A percentile compares a stretch with the other conserved stretches of the same genome.
These are phyloP conservation scores for Neodiprion pinetum DNA, from an alignment of 1,140 invertebrate genomes.

Conservation along the genomic window DNA sequence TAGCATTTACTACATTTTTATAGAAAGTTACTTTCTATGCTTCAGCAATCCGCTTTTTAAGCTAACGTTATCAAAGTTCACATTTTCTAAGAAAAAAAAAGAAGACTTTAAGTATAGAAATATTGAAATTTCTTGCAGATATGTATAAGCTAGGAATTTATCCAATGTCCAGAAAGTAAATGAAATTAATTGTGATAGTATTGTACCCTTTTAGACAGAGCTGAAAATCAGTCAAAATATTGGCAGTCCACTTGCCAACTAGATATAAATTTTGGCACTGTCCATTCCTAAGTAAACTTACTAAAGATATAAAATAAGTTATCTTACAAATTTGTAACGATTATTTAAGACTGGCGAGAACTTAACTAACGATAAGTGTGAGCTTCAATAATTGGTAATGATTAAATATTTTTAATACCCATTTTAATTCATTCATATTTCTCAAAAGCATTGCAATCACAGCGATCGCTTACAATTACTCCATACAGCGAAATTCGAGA, in stretches of 20 bases:
- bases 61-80: background rate
- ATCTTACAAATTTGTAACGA: background rate
- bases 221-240: background rate
- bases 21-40: background rate
- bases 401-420: constrained; percentile 3
- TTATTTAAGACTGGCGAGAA: background rate
- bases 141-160: background rate
- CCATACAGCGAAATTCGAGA: no score
- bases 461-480: no score
- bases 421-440: background rate
- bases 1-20: background rate
- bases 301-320: no score
- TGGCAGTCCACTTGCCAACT: background rate
- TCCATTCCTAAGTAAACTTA: no score
- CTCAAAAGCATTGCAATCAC: background rate
- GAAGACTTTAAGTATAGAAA: background rate
- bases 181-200: constrained; percentile 8
- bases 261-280: no score
- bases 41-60: background rate
- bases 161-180: background rate
- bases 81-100: background rate
- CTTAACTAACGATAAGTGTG: background rate
- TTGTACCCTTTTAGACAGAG: background rate
- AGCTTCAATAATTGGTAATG: background rate
- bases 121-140: no score